Percentiles rank a stretch among this genome's conserved stretches.
These are phyloP conservation scores for Myrmecophaga tridactyla DNA, from an alignment of 2,113 vertebrate species.

Conservation along the genomic window DNA sequence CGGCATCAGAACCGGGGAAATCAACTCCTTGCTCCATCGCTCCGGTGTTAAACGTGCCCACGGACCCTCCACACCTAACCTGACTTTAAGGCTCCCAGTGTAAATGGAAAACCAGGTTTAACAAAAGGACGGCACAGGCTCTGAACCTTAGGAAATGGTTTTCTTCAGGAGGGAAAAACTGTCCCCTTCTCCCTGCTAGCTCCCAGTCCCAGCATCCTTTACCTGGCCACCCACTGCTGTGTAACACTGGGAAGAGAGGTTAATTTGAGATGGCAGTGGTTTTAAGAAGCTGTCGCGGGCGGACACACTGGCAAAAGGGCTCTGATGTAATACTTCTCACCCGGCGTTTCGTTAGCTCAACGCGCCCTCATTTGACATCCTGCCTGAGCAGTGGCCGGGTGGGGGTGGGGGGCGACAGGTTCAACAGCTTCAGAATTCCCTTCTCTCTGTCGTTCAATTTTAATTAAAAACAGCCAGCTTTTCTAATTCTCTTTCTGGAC, in stretches of 20 bases:
- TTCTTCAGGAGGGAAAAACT: neutral
- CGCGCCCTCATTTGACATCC: neutral
- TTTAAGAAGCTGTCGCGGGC: neutral
- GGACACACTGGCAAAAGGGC: neutral
- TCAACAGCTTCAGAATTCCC: neutral
- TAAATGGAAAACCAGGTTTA: neutral
- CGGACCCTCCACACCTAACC: neutral
- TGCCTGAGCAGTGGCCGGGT: neutral
- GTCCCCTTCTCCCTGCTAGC: neutral
- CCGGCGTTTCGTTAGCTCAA: neutral
- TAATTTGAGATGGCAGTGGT: constrained; percentile 10
- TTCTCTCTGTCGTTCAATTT: constrained; percentile 38
- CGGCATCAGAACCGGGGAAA: neutral
- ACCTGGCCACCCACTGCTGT: neutral
- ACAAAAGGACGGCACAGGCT: neutral
- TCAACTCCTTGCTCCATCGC: neutral
- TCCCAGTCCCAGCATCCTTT: neutral
- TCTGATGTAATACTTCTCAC: neutral
- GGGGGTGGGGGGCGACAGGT: rapidly evolving
- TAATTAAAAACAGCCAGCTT: constrained; percentile 64
- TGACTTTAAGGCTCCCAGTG: neutral
- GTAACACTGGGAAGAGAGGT: neutral
- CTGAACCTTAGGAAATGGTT: neutral
- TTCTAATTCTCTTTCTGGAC: constrained; percentile 3
- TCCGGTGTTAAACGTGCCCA: neutral